These are phyloP conservation scores for Notodonta ziczac DNA, from an alignment of 2,888 invertebrate species.

Conservation along the genomic window DNA sequence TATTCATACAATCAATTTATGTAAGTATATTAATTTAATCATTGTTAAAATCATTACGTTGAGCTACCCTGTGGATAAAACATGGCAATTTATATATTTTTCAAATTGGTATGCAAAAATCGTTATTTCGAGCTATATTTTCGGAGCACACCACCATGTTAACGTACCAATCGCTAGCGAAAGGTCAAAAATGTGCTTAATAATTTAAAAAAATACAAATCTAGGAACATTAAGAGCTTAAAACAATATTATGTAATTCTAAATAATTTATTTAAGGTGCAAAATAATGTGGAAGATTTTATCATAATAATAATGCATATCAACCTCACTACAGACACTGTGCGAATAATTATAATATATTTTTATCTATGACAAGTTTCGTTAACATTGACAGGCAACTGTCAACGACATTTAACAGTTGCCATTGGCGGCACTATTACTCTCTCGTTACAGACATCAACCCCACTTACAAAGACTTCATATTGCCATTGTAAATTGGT, in stretches of 20 bases:
- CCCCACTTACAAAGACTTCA: no score
- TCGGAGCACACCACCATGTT: constrained; percentile 8
- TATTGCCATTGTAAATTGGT: no score
- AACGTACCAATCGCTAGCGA: constrained; percentile 6
- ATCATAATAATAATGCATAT: constrained; percentile 8
- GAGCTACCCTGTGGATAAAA: neutral
- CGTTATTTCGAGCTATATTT: constrained; percentile 7
- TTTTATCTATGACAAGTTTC: no score
- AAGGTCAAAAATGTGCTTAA: constrained; percentile 37
- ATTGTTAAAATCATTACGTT: no score
- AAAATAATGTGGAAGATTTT: constrained; percentile 51
- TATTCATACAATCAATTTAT: no score
- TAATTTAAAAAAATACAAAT: constrained; percentile 67
- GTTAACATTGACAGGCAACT: no score
- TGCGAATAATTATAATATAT: no score
- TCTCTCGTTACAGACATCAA: no score
- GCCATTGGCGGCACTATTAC: no score
- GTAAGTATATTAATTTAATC: no score
- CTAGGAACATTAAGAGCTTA: constrained; percentile 82
- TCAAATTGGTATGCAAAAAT: neutral
- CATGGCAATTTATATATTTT: no score
- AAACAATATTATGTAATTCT: constrained; percentile 65
- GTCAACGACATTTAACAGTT: no score
- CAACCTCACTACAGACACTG: constrained; percentile 3
- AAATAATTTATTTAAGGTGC: constrained; percentile 65